Conservation (phyloP, 2,888 invertebrate species). For the Idaea aversata region DNA sequence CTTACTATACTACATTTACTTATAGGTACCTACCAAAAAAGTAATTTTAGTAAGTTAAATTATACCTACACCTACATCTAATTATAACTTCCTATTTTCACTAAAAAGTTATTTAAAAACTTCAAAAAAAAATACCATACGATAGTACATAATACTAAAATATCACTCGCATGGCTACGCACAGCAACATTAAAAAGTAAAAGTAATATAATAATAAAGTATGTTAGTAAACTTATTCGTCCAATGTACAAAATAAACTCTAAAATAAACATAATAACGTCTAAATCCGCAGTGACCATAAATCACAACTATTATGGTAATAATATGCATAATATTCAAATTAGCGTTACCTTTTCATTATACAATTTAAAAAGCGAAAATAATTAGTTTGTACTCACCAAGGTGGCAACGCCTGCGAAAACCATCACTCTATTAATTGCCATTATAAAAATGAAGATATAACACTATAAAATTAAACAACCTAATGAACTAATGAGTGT, state of each 20-base stretch:
- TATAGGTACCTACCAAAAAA: too few relatives aligned
- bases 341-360: background rate
- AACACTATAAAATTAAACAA: constrained; percentile 3
- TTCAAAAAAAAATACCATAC: background rate
- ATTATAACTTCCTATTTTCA: background rate
- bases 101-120: background rate
- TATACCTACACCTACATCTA: too few relatives aligned
- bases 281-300: background rate
- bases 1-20: too few relatives aligned
- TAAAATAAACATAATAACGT: background rate
- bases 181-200: constrained; percentile 3
- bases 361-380: constrained; percentile 3
- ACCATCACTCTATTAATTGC: constrained; percentile 42
- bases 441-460: constrained; percentile 26
- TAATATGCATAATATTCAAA: constrained; percentile 1
- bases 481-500: constrained; percentile 13
- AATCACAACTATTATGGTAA: background rate
- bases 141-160: background rate
- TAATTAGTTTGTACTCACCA: constrained; percentile 36
- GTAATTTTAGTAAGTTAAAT: too few relatives aligned
- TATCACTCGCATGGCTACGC: constrained; percentile 4
- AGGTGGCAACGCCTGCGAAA: constrained; percentile 40
- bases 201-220: background rate
- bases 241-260: background rate
- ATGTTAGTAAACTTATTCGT: background rate